These are phyloP conservation scores for Diabrotica balteata DNA, from an alignment of 2,888 invertebrate genomes.

Conservation along the genomic window DNA sequence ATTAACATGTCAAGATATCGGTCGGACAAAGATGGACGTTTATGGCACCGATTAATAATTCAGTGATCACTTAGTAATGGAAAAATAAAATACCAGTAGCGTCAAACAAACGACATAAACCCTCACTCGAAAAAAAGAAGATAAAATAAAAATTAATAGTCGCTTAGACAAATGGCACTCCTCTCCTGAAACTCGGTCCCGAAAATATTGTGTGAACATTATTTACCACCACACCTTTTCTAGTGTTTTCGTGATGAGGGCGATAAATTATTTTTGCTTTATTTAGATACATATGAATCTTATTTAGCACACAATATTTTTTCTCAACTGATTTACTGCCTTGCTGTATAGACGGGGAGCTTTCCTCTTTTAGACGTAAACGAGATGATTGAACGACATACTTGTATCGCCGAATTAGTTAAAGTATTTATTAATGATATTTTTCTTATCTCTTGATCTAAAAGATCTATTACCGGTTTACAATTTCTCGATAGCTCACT, in stretches of 20 bases:
- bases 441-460: too few relatives aligned
- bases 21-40: constrained; percentile 50
- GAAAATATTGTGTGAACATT: constrained; percentile 59
- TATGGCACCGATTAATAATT: constrained; percentile 53
- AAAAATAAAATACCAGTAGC: constrained; percentile 51
- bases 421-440: too few relatives aligned
- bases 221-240: constrained; percentile 60
- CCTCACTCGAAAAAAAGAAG: constrained; percentile 52
- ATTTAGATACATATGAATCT: constrained; percentile 18
- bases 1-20: constrained; percentile 54
- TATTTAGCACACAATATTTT: constrained; percentile 7
- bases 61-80: constrained; percentile 52
- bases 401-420: too few relatives aligned
- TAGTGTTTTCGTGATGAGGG: constrained; percentile 56
- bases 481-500: too few relatives aligned
- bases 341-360: background rate
- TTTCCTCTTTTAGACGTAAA: background rate
- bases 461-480: too few relatives aligned
- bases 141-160: constrained; percentile 59
- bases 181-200: constrained; percentile 53
- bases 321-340: constrained; percentile 2
- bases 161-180: constrained; percentile 58
- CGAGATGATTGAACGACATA: too few relatives aligned
- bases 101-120: constrained; percentile 52
- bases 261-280: constrained; percentile 56